Base-by-base conservation (phyloP, 1,140 invertebrate species). In the Rhagoletis pomonella region DNA sequence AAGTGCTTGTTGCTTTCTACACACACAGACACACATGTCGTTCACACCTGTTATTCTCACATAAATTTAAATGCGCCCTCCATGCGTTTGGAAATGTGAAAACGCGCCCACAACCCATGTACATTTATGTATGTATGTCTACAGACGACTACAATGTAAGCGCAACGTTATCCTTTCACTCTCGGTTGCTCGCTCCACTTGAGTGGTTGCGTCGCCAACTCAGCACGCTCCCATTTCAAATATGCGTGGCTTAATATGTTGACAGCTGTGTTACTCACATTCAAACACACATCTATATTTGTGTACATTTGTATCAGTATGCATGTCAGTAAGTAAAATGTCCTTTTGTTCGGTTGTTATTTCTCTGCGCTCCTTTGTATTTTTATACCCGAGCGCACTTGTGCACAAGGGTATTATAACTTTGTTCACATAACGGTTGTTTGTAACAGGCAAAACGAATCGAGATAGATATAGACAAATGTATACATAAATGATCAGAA, bases 161-260 rank as follows among this genome's bases (percentile, higher is more conserved):
- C 19, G 7, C 67, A 55, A 42, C 5, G 50, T 85, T 85, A 85
- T 39, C 81, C 50, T 85, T 59, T 85, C 59, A 62, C 59, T 85
- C 50, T 59, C 59, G 39, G n/a, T n/a, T 85, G 9, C 39, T 29
- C 59, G 39, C 50, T 85, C 7, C 81, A 19, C 81, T 85, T 85
- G 81, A 59, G 81, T 44, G 50, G 50, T 10, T 62, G 9, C 19
- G 59, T 59, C 50, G 19, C 19, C 81, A 39, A 62, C 50, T 85
- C 50, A 39, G 55, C 81, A 85, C 50, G 29, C 42, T 42, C 39
- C 39, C 3, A 17, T 14, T 55, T 55, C 50, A 55, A n/a, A n/a
- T n/a, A n/a, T 55, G 4, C 50, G 9, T 9, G 9, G 50, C 50
- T 55, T 6, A 0, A 12, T 14, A 14, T n/a, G 60, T 14, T 62